Evolutionary conservation across 2,113 vertebrate genomes (phyloP).

Genomic region (Uria lomvia): DNA sequence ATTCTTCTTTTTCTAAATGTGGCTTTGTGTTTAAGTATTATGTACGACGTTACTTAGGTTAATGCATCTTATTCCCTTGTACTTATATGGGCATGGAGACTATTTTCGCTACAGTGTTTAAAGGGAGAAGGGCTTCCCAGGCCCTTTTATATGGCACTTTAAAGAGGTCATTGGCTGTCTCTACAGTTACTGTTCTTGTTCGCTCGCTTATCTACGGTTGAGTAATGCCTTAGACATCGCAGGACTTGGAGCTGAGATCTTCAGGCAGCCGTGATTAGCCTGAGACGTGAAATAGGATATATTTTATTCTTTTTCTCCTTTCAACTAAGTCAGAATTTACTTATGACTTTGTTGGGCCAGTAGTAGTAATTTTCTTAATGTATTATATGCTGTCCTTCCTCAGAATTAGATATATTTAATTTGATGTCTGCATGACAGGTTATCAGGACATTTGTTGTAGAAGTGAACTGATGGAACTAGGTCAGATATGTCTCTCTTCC

Average conservation of each 20-base stretch:
- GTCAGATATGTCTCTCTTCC: not conserved
- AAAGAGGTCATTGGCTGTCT: not conserved
- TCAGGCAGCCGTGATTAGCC: not conserved
- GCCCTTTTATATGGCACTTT: not conserved
- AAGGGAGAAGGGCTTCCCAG: not conserved
- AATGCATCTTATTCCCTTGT: not conserved
- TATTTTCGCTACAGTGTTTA: not conserved
- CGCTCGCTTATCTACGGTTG: rapidly evolving
- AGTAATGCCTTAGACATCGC: not conserved
- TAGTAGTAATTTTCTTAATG: not conserved
- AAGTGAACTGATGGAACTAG: not conserved
- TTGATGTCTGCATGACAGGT: not conserved
- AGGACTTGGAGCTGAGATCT: not conserved
- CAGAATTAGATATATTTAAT: not conserved
- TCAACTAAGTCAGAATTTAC: not conserved
- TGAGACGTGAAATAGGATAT: not conserved
- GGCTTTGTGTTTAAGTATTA: not conserved
- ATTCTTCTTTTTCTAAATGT: not conserved
- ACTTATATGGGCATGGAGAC: not conserved
- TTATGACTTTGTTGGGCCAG: not conserved
- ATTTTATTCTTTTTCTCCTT: not conserved
- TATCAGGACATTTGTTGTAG: not conserved
- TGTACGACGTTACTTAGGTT: not conserved
- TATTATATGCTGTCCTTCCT: not conserved
- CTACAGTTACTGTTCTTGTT: not conserved